Conservation (phyloP, 2,888 invertebrate genomes). For the Drosophila kanekoi region DNA sequence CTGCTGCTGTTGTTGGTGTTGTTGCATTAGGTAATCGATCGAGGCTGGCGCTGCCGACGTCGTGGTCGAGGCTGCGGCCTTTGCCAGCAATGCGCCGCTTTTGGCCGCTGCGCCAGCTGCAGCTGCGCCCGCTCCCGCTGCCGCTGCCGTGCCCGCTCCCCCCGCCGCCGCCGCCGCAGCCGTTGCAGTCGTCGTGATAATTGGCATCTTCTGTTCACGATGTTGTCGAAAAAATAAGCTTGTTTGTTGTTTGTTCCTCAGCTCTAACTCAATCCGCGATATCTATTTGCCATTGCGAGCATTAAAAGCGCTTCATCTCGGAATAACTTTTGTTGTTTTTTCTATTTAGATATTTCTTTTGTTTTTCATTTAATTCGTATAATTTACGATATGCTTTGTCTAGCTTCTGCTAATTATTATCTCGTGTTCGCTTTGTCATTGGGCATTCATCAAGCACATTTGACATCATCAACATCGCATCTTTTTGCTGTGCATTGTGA, state of each 20-base stretch:
- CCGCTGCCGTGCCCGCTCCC: not conserved
- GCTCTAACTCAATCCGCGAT: conserved; percentile 14
- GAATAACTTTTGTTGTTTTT: conserved; percentile 7
- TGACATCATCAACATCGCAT: conserved; percentile 45
- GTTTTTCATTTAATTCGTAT: conserved; percentile 16
- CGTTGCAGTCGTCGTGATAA: conserved; percentile 74
- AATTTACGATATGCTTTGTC: conserved; percentile 25
- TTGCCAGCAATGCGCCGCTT: conserved; percentile 38
- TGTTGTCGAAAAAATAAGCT: conserved; percentile 31
- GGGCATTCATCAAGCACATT: conserved; percentile 24
- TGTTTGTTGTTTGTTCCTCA: conserved; percentile 10
- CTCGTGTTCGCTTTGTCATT: conserved; percentile 51
- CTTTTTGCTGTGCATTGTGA: conserved; percentile 9
- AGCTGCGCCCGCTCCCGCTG: conserved; percentile 36
- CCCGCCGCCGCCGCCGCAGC: conserved; percentile 24
- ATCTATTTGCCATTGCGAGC: conserved; percentile 37
- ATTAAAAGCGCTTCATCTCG: conserved; percentile 8
- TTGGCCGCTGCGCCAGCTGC: conserved; percentile 37
- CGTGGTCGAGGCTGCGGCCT: conserved; percentile 22
- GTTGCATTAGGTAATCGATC: conserved; percentile 72
- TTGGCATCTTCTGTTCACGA: conserved; percentile 65
- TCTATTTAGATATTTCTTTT: too few species aligned
- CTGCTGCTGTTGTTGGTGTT: conserved; percentile 28
- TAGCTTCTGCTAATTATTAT: conserved; percentile 41
- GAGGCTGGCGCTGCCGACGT: conserved; percentile 51